Conservation (phyloP, 1,140 invertebrate genomes). For the Rhagoletis zephyria region DNA sequence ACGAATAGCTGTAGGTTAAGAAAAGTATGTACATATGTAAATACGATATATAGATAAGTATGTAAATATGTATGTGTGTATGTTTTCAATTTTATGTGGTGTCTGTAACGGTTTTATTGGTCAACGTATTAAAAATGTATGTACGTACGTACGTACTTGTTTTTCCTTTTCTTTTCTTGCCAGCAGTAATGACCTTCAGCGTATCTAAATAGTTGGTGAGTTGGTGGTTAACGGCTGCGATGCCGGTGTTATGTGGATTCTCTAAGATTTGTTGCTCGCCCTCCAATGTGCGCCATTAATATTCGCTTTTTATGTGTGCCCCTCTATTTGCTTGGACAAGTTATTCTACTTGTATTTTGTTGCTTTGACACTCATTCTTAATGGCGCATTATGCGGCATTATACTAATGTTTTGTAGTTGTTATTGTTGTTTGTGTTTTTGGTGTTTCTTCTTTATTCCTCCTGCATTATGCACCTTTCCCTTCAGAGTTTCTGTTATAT, state of each 20-base stretch:
- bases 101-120: not conserved
- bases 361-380: not conserved
- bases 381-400: not conserved
- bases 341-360: not conserved
- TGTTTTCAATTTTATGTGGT: not conserved
- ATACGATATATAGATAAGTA: not conserved
- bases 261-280: not conserved
- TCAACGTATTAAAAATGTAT: not conserved
- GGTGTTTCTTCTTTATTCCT: not conserved
- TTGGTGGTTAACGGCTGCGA: not conserved
- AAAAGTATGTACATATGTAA: not conserved
- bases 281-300: not conserved
- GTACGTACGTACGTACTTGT: not conserved
- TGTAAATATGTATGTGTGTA: not conserved
- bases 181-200: conserved; percentile 46
- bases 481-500: not conserved
- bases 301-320: not conserved
- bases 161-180: not conserved
- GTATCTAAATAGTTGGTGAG: too few species aligned
- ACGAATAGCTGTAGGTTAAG: conserved; percentile 28
- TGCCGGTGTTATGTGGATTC: conserved; percentile 12
- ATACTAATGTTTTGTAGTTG: not conserved
- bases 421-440: not conserved
- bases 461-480: not conserved
- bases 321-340: not conserved